phyloP scores from a whole-genome alignment of 1,140 invertebrate species.

The Teleogryllus occipitalis region DNA sequence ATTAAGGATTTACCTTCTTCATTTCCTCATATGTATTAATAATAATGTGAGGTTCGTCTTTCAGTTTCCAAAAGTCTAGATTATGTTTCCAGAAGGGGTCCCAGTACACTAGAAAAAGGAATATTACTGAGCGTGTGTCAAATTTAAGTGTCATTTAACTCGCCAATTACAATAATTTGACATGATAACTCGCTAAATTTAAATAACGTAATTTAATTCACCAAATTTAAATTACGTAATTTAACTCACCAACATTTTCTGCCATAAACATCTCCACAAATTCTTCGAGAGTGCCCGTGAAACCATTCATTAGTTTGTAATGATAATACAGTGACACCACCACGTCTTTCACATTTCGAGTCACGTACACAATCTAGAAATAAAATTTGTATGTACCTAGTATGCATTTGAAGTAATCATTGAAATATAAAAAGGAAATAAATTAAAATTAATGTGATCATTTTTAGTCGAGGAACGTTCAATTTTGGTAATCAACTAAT shows the following conservation, averaged over 20 bases:
- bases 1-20: conserved; percentile 27
- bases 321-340: conserved; percentile 53
- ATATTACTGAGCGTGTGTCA: no score
- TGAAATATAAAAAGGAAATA: no score
- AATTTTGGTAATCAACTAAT: no score
- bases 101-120: no score
- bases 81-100: conserved; percentile 32
- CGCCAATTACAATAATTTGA: no score
- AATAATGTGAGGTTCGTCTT: conserved; percentile 38
- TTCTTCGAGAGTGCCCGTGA: conserved; percentile 37
- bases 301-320: conserved; percentile 34
- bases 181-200: no score
- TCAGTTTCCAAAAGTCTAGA: conserved; percentile 35
- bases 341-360: conserved; percentile 53
- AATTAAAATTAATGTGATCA: no score
- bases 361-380: conserved; percentile 52
- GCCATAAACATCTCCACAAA: conserved; percentile 40
- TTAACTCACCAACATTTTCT: conserved; percentile 31
- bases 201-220: no score
- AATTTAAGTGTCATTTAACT: no score
- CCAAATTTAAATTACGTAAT: no score
- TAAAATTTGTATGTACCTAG: not conserved
- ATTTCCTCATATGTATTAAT: conserved; percentile 44
- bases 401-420: no score
- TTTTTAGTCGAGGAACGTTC: no score